Evolutionary conservation across 1,140 invertebrate genomes (phyloP).

Genomic region (Apis florea): DNA sequence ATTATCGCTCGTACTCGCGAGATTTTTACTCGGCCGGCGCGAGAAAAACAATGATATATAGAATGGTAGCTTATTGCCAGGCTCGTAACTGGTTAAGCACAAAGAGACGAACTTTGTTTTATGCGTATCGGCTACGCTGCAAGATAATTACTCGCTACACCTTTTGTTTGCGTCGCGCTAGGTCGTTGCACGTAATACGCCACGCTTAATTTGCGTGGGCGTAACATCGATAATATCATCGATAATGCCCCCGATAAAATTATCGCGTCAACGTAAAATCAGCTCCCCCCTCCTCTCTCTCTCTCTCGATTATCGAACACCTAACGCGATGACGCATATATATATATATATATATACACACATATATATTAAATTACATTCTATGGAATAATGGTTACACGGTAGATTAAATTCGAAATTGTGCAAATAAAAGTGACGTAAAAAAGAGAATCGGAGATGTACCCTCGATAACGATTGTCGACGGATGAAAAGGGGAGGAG

Average conservation of each 20-base stretch:
- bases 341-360: no score
- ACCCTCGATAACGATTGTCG: not conserved
- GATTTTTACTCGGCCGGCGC: slow-evolving; percentile 17
- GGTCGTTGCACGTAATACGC: not conserved
- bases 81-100: not conserved
- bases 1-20: slow-evolving; percentile 45
- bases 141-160: slow-evolving; percentile 40
- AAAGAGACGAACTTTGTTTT: not conserved
- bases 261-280: slow-evolving; percentile 11
- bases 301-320: no score
- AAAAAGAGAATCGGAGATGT: no score
- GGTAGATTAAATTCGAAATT: no score
- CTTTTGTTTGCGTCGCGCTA: slow-evolving; percentile 18
- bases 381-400: no score
- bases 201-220: slow-evolving; percentile 3
- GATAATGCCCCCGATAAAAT: slow-evolving; percentile 33
- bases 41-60: slow-evolving; percentile 37
- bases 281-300: not conserved
- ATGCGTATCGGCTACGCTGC: slow-evolving; percentile 9
- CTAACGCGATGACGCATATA: not conserved
- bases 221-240: slow-evolving; percentile 7
- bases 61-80: not conserved
- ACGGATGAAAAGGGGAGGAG: not conserved
- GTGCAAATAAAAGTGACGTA: no score
- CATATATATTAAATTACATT: no score